Base-by-base conservation (phyloP, 2,797 vertebrate species). In the Meriones psammophilus region DNA sequence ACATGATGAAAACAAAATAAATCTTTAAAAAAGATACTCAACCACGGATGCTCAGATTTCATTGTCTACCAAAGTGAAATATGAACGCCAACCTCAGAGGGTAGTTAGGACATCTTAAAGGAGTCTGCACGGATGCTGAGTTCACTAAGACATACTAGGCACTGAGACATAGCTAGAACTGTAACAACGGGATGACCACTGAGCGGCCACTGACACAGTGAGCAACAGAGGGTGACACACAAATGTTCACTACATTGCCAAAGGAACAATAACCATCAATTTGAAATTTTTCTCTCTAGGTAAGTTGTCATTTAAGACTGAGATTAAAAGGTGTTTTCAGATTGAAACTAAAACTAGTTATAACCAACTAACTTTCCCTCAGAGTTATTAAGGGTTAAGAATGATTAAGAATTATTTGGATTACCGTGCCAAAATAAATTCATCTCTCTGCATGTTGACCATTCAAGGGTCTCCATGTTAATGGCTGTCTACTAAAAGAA, bases 311-410 rank as follows among this genome's bases (percentile, higher is more conserved):
- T 36, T 46, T 42, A 71, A 77, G 30, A 74, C 7, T 80, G 50
- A 88, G 60, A 71, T 58, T 22, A 79, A 85, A 88, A 87, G 50
- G 33, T 83, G 79, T 85, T 88, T 95, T 96, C 36, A 95, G 76
- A 71, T 12, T 68, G 36, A 95, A 54, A n/a, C 24, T 60, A 89
- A 73, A 50, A 86, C 62, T 26, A 36, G 60, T 54, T 92, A 33
- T 8, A 50, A 36, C 0, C 5, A 36, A 60, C 26, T 56, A 77
- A 54, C 36, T 22, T 22, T 81, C 39, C 42, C 62, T 54, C 79
- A 80, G 36, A 79, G 58, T 86, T 89, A 76, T 42, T 90, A 60
- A 96, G 74, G 50, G 10, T 50, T 50, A 50, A 50, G 50, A 50
- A 50, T 50, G 10, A 8, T 50, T 50, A 50, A 50, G 50, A 50